Evolutionary conservation across 2,113 vertebrate species (phyloP), one percentile per base, ranked within the genome.

Genomic region (Hydrochoerus hydrochaeris): DNA sequence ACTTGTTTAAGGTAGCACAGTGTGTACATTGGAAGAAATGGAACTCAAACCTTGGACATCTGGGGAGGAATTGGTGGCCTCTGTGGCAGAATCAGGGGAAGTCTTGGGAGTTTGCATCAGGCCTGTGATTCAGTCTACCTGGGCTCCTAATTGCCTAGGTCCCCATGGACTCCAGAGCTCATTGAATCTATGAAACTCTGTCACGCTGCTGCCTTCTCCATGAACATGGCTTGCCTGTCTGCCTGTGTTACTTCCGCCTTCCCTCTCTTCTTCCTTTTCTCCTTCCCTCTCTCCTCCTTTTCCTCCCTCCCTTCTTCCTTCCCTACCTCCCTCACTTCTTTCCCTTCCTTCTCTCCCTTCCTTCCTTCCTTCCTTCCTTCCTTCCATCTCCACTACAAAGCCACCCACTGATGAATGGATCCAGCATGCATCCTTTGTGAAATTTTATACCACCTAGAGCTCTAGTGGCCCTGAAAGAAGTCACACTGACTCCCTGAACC

Each of bases 151-250:
- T 4, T 9, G 7, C 0, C 57, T 49, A 52, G 26, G 7, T 67
- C 16, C n/a, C 41, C 54, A 32, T 0, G 2, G 52, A 58, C 3
- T 4, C 10, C 7, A 13, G 4, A 63, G 83, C 3, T 62, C n/a
- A 0, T 7, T 38, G n/a, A 38, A 52, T 32, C 57, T 26, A 0
- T 17, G 0, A 35, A n/a, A 0, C 22, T 63, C 32, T 38, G 2
- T 30, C 3, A 9, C 3, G 57, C n/a, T 8, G 0, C 30, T 54
- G 11, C 5, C 11, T 82, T 49, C 20, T 78, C 24, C 28, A 22
- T 9, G 14, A 38, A 22, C 0, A 0, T 17, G 32, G 22, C 63
- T 80, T 54, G 4, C 38, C 71, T 44, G 1, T 26, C 38, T 41
- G 10, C 73, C 22, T 46, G 3, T 67, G 32, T 35, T 35, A 32